A percentile compares a stretch with the other conserved stretches of the same genome.
phyloP scores from a whole-genome alignment of 2,113 vertebrate genomes.

The Murina feae region DNA sequence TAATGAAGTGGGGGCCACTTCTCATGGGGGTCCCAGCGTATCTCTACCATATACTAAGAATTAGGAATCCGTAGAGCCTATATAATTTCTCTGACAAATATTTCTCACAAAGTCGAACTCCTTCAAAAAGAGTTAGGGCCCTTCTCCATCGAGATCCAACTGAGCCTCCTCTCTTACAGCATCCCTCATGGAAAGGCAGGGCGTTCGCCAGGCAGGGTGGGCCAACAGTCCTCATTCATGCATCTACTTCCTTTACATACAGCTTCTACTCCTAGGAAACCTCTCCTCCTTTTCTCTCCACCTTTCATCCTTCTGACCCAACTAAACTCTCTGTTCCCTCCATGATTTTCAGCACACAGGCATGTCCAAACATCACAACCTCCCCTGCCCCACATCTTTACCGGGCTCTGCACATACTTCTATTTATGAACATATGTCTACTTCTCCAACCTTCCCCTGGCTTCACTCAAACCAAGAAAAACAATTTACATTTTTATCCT shows the following conservation, averaged over 20 bases:
- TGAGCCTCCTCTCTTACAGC: neutral
- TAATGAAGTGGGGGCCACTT: neutral
- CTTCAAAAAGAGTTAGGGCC: neutral
- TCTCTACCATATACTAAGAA: neutral
- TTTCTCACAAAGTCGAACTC: conserved; percentile 35
- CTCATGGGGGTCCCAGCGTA: neutral
- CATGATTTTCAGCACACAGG: neutral
- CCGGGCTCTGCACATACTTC: neutral
- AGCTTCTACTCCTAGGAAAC: neutral
- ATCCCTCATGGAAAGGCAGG: neutral
- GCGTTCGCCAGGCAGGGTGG: no score
- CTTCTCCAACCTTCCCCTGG: neutral
- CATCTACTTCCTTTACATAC: accelerated
- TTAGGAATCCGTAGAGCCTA: neutral
- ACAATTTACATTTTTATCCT: neutral
- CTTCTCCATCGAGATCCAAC: neutral
- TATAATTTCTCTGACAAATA: neutral
- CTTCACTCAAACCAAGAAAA: neutral
- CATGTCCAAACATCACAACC: neutral
- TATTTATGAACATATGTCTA: neutral
- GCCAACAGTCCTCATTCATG: accelerated
- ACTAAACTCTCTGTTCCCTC: neutral
- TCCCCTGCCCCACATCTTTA: neutral
- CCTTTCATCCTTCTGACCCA: neutral
- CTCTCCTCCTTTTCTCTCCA: neutral